Conservation (phyloP, 2,888 invertebrate genomes). For the Thelaira solivaga region DNA sequence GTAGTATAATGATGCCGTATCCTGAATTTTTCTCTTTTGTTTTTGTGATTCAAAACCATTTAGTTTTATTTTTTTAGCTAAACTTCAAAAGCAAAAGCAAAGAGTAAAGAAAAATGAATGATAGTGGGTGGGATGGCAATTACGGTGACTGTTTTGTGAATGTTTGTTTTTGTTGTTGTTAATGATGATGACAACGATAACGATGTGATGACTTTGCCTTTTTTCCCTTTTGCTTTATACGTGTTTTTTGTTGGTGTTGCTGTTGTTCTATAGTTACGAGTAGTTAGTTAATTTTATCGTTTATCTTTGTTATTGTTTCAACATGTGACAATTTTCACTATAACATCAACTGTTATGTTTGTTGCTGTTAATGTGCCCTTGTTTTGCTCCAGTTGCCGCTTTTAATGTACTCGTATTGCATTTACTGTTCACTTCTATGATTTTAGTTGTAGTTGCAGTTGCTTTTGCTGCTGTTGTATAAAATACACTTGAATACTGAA, state of each 20-base stretch:
- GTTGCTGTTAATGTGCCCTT: conserved; percentile 10
- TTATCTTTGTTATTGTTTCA: conserved; percentile 10
- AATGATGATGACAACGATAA: conserved; percentile 30
- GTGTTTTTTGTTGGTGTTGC: background rate
- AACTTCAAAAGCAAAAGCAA: conserved; percentile 10
- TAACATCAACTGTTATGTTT: conserved; percentile 27
- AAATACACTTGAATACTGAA: conserved; percentile 42
- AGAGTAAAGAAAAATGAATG: too few relatives aligned
- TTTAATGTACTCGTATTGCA: background rate
- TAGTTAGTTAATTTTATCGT: conserved; percentile 25
- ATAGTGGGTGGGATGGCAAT: conserved; percentile 49
- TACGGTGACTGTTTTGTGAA: background rate
- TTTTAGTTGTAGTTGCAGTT: background rate
- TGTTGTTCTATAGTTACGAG: conserved; percentile 2
- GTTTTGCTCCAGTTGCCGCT: background rate
- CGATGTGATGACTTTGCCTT: conserved; percentile 28
- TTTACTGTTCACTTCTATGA: conserved; percentile 8
- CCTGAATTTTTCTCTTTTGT: background rate
- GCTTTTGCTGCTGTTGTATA: conserved; percentile 2
- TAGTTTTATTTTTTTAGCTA: background rate
- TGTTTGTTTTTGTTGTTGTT: conserved; percentile 31
- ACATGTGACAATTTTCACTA: conserved; percentile 10
- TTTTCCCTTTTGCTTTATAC: background rate
- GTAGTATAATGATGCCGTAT: conserved; percentile 15
- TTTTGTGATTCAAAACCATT: background rate